These are phyloP conservation scores for Bursaphelenchus mucronatus DNA, from an alignment of 1,140 invertebrate species.

Conservation along the genomic window DNA sequence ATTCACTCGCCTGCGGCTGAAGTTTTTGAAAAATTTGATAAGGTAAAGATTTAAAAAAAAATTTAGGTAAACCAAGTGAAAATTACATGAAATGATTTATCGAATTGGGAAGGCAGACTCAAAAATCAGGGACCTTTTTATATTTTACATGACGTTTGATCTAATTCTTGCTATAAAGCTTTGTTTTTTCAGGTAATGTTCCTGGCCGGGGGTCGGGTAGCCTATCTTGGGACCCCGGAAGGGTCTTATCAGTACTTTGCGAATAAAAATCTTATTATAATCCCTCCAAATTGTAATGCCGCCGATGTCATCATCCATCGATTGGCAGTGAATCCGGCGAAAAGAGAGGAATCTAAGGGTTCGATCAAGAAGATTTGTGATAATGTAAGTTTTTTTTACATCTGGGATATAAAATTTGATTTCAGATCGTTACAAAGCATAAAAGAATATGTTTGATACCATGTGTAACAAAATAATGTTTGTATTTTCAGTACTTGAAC, in stretches of 20 bases:
- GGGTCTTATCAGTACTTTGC: slow-evolving; percentile 49
- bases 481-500: no score
- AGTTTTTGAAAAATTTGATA: slow-evolving; percentile 75
- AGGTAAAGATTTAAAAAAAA: slow-evolving; percentile 62
- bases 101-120: no score
- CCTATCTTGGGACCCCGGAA: slow-evolving; percentile 44
- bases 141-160: neutral
- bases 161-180: neutral
- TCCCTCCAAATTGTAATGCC: slow-evolving; percentile 67
- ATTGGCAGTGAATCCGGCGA: slow-evolving; percentile 64
- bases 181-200: slow-evolving; percentile 49
- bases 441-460: no score
- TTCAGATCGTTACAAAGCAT: no score
- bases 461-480: no score
- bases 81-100: no score
- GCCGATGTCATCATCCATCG: slow-evolving; percentile 71
- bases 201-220: slow-evolving; percentile 61
- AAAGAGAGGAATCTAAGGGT: slow-evolving; percentile 61
- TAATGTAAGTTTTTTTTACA: slow-evolving; percentile 7
- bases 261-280: slow-evolving; percentile 68
- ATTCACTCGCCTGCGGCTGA: slow-evolving; percentile 81
- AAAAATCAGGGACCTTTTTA: neutral
- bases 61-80: no score
- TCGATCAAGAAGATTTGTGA: slow-evolving; percentile 39
- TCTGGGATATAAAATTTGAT: no score